Evolutionary conservation across 1,140 invertebrate genomes (phyloP).

Genomic region (Copidosoma floridanum): DNA sequence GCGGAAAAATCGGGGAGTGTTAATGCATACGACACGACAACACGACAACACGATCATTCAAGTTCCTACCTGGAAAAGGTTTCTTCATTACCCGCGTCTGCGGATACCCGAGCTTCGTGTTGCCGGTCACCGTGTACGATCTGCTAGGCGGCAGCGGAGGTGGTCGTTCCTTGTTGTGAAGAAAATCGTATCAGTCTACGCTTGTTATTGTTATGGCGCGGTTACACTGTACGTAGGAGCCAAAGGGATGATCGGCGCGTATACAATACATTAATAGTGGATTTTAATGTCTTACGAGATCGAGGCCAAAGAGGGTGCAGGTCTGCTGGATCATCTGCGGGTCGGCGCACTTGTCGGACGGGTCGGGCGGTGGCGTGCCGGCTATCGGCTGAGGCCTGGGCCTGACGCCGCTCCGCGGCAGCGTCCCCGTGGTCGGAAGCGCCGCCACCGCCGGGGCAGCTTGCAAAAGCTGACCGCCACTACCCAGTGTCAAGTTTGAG

Average conservation of each 20-base stretch:
- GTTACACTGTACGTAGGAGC: too few relatives aligned
- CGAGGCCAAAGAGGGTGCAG: constrained; percentile 84
- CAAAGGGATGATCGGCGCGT: too few relatives aligned
- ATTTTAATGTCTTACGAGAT: constrained; percentile 81
- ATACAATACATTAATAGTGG: too few relatives aligned
- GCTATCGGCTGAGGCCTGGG: constrained; percentile 85
- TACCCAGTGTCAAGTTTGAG: constrained; percentile 41
- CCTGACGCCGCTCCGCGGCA: constrained; percentile 57
- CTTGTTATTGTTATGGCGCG: too few relatives aligned
- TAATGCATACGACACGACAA: too few relatives aligned
- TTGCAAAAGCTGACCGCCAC: not conserved
- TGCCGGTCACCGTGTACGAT: constrained; percentile 85
- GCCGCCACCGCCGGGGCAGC: too few relatives aligned
- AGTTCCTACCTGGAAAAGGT: constrained; percentile 76
- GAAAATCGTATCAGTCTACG: too few relatives aligned
- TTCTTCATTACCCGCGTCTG: constrained; percentile 88
- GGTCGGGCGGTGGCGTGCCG: constrained; percentile 75
- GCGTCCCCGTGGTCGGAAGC: constrained; percentile 33
- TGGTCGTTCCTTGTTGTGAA: constrained; percentile 75
- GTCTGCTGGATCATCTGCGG: constrained; percentile 85
- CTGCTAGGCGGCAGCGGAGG: constrained; percentile 86
- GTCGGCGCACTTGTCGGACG: constrained; percentile 75
- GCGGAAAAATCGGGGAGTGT: too few relatives aligned
- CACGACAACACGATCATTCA: too few relatives aligned
- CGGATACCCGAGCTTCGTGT: constrained; percentile 90